These are phyloP conservation scores for Malacoraja senta DNA, from an alignment of 2,797 vertebrate genomes.

Conservation along the genomic window DNA sequence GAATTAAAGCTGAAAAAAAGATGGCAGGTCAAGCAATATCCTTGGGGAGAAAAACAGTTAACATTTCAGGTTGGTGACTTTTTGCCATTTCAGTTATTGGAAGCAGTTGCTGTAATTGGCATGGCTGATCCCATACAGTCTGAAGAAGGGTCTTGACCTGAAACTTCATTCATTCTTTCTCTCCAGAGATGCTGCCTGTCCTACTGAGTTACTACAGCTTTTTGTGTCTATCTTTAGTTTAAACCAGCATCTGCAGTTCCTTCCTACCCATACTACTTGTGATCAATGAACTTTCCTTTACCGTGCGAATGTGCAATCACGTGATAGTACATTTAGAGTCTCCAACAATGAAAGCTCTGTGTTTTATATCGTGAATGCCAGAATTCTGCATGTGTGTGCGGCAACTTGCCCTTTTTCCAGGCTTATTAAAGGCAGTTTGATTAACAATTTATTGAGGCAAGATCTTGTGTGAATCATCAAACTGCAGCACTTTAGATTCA, in stretches of 20 bases:
- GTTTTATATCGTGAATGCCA: background rate
- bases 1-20: no score
- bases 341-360: background rate
- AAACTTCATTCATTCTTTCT: no score
- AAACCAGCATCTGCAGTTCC: no score
- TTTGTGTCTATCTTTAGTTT: no score
- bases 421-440: background rate
- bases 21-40: no score
- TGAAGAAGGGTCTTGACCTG: no score
- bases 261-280: background rate
- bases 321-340: background rate
- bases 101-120: background rate
- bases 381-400: background rate
- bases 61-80: no score
- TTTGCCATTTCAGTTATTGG: no score
- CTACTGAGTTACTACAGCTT: no score
- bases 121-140: background rate
- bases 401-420: background rate
- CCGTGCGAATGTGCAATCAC: background rate
- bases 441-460: background rate
- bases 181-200: no score
- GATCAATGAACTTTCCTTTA: background rate
- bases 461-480: constrained; percentile 1
- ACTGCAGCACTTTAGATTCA: background rate
- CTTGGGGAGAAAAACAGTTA: no score